Base-by-base conservation (phyloP, 1,140 invertebrate species). In the Anoplophora glabripennis region DNA sequence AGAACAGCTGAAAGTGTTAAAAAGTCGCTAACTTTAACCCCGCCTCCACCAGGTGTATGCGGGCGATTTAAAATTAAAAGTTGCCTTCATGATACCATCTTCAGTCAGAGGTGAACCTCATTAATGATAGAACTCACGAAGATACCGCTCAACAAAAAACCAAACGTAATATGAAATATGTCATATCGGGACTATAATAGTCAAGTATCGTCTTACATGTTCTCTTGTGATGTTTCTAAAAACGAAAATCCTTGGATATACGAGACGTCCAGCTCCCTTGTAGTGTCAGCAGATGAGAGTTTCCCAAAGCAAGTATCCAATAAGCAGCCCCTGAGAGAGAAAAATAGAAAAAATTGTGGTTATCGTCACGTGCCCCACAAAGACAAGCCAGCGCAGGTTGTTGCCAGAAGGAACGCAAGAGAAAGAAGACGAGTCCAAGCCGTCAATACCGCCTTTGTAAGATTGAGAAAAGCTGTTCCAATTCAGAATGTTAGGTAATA, bases 381-480 rank as follows among this genome's bases (percentile, higher is more conserved):
- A 34, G 63, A 74, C 18, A 72, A 69, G 64, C 72, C 75, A 64
- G 78, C 79, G 1, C 80, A 82, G 57, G 72, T 81, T 33, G 83
- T 84, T 11, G 81, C 79, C 0, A 73, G 75, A 56, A 68, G 83
- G 40, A 85, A 85, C 64, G 82, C 83, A 0, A 69, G 83, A 28
- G 83, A 84, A 67, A 61, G 82, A 54, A 70, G 77, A 38, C 60
- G 82, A 35, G 82, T 84, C 2, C 79, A 84, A 64, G 81, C 81
- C 1, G 82, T 84, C 37, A 84, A 84, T 59, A 68, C 63, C 35
- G 81, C 81, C 7, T 83, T 83, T 66, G 70, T 74, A 1, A 68
- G 74, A 44, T 68, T 83, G 10, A 67, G 80, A 40, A 80, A 78
- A 67, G 75, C 72, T 18, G 75, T 83, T 8, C 81, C 81, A 3